Conservation (phyloP, 2,888 invertebrate species). For the Microctonus brassicae region DNA sequence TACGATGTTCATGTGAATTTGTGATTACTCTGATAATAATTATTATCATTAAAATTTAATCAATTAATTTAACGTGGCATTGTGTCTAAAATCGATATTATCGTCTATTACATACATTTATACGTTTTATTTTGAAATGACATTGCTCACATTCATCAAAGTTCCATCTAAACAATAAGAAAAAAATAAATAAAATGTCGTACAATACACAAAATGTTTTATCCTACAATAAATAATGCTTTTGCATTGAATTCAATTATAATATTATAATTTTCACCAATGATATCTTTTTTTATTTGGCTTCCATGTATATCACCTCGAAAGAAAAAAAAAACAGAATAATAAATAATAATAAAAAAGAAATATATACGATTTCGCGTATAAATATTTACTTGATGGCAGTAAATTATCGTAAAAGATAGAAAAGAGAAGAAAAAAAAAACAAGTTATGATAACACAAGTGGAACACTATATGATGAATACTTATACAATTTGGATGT, state of each 20-base stretch:
- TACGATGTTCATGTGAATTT: constrained; percentile 1
- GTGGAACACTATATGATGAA: neutral
- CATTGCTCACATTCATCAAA: neutral
- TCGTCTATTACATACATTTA: neutral
- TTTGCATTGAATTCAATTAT: neutral
- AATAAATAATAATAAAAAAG: no score
- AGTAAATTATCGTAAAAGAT: neutral
- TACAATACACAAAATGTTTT: no score
- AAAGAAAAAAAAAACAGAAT: neutral
- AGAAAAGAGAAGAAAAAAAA: neutral
- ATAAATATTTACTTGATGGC: constrained; percentile 1
- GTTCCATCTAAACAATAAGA: neutral
- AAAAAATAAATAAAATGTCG: no score
- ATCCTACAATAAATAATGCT: neutral
- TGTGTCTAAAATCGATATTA: neutral
- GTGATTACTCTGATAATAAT: neutral
- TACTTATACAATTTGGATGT: neutral
- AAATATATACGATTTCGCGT: neutral
- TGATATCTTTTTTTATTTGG: neutral
- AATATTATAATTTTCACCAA: neutral
- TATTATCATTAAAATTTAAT: neutral
- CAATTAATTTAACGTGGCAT: neutral
- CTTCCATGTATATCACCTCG: neutral
- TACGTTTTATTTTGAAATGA: neutral
- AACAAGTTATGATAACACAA: neutral